Percentiles rank a stretch among this genome's conserved stretches.
Conservation (phyloP, 2,797 vertebrate genomes). For the Artibeus lituratus region DNA sequence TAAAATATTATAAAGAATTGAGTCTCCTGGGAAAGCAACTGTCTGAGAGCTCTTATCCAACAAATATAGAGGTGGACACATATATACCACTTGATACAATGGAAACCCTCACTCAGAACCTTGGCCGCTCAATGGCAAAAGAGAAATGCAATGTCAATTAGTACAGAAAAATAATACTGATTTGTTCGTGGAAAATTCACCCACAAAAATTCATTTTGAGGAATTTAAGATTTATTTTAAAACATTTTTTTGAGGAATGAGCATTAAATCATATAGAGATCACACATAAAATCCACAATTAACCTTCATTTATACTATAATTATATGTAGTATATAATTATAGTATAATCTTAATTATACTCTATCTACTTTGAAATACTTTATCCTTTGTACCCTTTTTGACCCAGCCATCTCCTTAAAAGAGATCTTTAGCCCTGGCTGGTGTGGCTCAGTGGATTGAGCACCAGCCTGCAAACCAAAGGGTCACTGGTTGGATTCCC, state of each 20-base stretch:
- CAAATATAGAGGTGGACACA: background rate
- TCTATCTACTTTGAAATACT: constrained; percentile 1
- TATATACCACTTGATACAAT: background rate
- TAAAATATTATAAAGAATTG: background rate
- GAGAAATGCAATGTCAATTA: background rate
- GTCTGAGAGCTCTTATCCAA: background rate
- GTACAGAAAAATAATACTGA: background rate
- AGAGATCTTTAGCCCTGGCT: background rate
- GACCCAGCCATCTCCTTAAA: background rate
- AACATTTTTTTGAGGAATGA: background rate
- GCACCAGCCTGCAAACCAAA: too few species aligned
- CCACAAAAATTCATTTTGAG: background rate
- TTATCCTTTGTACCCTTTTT: background rate
- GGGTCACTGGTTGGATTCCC: too few species aligned
- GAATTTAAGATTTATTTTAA: background rate
- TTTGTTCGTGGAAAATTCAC: background rate
- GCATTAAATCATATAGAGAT: background rate
- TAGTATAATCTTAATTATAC: too few species aligned
- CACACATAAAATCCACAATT: background rate
- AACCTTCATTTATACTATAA: background rate
- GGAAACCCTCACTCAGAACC: background rate
- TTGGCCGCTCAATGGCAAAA: background rate
- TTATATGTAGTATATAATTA: too few species aligned
- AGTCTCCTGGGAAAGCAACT: background rate
- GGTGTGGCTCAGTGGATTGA: too few species aligned